Evolutionary conservation across 2,888 invertebrate genomes (phyloP).

Genomic region (Gari tellinella): DNA sequence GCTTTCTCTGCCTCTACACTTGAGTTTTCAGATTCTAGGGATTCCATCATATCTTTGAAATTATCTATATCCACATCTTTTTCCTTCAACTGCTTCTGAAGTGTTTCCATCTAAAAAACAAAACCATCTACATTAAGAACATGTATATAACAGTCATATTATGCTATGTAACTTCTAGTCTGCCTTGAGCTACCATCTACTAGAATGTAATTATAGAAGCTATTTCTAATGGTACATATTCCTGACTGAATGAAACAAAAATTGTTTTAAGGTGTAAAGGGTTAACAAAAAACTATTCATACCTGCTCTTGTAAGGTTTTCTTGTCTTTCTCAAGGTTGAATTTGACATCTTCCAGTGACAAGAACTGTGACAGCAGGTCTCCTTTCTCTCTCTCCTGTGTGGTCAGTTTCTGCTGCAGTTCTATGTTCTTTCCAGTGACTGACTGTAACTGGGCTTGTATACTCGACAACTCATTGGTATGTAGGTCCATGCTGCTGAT

Average conservation of each 20-base stretch:
- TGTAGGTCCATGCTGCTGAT: conserved; percentile 23
- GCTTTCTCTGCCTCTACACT: conserved; percentile 62
- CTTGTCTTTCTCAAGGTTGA: conserved; percentile 42
- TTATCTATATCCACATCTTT: conserved; percentile 60
- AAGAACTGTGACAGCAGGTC: conserved; percentile 67
- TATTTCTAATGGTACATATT: no score
- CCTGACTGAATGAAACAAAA: no score
- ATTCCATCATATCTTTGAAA: conserved; percentile 73
- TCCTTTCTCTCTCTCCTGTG: conserved; percentile 67
- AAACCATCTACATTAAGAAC: no score
- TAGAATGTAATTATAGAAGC: no score
- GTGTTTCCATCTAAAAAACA: conserved; percentile 15
- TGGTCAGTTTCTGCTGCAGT: conserved; percentile 56
- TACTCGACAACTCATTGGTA: conserved; percentile 24
- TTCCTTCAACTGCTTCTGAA: conserved; percentile 44
- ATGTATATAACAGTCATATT: no score
- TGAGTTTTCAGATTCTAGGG: conserved; percentile 70
- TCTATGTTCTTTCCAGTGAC: conserved; percentile 44
- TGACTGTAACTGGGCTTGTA: conserved; percentile 40
- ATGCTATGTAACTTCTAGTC: no score
- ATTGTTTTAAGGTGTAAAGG: no score
- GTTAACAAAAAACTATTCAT: no score
- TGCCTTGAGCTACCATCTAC: no score
- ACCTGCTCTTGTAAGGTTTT: conserved; percentile 55
- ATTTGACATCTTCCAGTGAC: conserved; percentile 62